These are phyloP conservation scores for Apoda limacodes DNA, from an alignment of 2,888 invertebrate genomes.

Conservation along the genomic window DNA sequence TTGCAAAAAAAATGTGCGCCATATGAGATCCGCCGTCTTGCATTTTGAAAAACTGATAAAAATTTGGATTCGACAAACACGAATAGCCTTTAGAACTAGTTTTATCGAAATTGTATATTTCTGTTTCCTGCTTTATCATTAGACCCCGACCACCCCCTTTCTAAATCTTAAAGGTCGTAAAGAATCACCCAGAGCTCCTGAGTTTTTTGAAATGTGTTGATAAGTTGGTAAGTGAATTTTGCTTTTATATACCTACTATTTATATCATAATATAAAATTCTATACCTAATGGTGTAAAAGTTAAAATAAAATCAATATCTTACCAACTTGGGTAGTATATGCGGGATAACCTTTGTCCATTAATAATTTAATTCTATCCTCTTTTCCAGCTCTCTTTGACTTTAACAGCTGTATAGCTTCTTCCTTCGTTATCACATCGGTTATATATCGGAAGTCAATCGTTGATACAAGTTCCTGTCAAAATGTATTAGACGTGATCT, in stretches of 20 bases:
- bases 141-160: no score
- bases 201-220: no score
- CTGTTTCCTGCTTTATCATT: no score
- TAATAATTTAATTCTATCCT: constrained; percentile 73
- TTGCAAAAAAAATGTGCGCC: no score
- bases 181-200: no score
- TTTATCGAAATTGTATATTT: no score
- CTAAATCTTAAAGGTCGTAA: no score
- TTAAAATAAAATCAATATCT: constrained; percentile 19
- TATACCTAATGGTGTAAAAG: neutral
- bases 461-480: constrained; percentile 77
- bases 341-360: constrained; percentile 81
- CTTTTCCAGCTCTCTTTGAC: constrained; percentile 67
- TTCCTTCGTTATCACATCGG: constrained; percentile 84
- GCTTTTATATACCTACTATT: neutral
- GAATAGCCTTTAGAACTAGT: no score
- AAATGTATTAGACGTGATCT: constrained; percentile 10
- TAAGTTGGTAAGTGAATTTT: neutral
- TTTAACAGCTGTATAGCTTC: constrained; percentile 81
- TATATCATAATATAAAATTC: neutral
- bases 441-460: constrained; percentile 88
- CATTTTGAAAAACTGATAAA: no score
- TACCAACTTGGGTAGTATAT: constrained; percentile 87
- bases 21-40: no score
- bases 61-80: no score